phyloP scores from a whole-genome alignment of 2,888 invertebrate species.

The Hydropsyche betteni region DNA sequence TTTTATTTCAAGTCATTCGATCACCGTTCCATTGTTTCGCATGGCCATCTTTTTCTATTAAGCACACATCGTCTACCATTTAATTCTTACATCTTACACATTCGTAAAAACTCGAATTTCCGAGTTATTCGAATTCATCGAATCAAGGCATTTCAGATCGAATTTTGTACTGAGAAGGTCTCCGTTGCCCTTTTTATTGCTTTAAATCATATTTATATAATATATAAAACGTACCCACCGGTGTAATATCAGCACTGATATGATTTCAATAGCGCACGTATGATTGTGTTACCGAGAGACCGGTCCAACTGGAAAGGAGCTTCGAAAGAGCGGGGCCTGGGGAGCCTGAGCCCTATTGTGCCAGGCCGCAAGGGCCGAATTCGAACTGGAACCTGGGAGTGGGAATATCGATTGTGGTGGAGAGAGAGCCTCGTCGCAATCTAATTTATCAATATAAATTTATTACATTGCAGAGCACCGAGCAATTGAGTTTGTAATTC shows the following conservation, averaged over 20 bases:
- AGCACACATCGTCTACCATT: no score
- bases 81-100: no score
- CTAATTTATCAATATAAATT: slow-evolving; percentile 45
- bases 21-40: no score
- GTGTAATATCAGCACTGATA: neutral
- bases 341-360: neutral
- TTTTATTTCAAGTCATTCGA: no score
- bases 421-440: slow-evolving; percentile 34
- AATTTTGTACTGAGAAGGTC: no score
- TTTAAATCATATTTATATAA: no score
- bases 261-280: slow-evolving; percentile 17
- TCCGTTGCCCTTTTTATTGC: no score
- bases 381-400: neutral
- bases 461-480: slow-evolving; percentile 42
- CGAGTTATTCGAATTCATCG: no score
- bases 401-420: slow-evolving; percentile 24
- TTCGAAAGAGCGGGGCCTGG: neutral
- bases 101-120: no score
- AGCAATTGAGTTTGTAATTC: slow-evolving; percentile 45
- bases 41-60: no score
- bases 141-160: no score
- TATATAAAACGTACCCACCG: no score
- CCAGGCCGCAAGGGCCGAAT: neutral
- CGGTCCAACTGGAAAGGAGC: slow-evolving; percentile 10
- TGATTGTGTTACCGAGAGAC: slow-evolving; percentile 10